These are phyloP conservation scores for Patiria pectinifera DNA, from an alignment of 53 echinoderm and acorn worm species.

Conservation along the genomic window DNA sequence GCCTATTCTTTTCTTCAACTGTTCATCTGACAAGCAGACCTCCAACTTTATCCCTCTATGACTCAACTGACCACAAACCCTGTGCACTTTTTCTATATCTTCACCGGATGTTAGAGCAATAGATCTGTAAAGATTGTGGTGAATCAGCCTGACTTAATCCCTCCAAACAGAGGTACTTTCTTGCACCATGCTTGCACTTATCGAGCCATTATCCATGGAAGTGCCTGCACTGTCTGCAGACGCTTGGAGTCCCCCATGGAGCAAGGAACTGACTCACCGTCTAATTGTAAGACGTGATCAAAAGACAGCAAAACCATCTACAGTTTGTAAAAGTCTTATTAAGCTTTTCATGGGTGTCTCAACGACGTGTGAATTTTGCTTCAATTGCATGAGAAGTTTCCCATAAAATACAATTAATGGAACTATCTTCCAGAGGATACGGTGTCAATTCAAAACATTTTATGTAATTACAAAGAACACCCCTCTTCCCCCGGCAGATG, in stretches of 20 bases:
- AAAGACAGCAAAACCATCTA: background rate
- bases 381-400: too few relatives aligned
- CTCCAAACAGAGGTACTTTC: background rate
- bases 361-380: too few relatives aligned
- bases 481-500: too few relatives aligned
- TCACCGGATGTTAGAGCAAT: background rate
- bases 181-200: too few relatives aligned
- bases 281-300: background rate
- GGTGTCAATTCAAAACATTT: too few relatives aligned
- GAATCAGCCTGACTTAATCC: constrained; percentile 20
- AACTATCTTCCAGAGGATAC: too few relatives aligned
- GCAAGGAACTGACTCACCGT: background rate
- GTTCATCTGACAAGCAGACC: background rate
- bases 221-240: background rate
- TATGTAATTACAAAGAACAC: too few relatives aligned
- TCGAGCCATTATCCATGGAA: background rate
- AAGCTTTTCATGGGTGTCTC: too few relatives aligned
- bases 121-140: background rate
- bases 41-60: background rate
- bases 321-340: background rate
- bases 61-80: background rate
- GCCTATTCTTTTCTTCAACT: background rate
- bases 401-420: too few relatives aligned
- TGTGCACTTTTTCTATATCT: background rate
- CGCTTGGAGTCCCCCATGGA: too few relatives aligned